phyloP scores from a whole-genome alignment of 2,888 invertebrate genomes.

The Dasypolia templi region DNA sequence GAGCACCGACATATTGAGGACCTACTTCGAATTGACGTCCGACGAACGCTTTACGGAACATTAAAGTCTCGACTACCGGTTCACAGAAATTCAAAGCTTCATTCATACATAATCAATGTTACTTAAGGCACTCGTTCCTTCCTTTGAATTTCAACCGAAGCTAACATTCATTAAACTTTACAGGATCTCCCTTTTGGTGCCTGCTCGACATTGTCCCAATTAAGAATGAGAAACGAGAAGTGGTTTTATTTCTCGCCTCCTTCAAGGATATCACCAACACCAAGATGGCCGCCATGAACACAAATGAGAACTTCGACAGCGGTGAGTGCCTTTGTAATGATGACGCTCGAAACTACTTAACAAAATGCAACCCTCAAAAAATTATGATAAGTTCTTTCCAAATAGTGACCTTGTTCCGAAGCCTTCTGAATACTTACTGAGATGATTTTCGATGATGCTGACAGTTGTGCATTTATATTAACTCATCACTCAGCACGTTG shows the following conservation, averaged over 20 bases:
- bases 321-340: slow-evolving; percentile 91
- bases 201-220: slow-evolving; percentile 99
- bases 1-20: slow-evolving; percentile 56
- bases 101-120: slow-evolving; percentile 64
- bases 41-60: slow-evolving; percentile 29
- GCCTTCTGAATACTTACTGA: slow-evolving; percentile 65
- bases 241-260: slow-evolving; percentile 98
- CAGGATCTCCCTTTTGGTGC: slow-evolving; percentile 98
- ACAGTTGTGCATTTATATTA: slow-evolving; percentile 76
- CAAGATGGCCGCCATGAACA: slow-evolving; percentile 96
- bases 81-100: slow-evolving; percentile 40
- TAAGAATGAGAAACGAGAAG: slow-evolving; percentile 99
- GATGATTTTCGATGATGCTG: slow-evolving; percentile 64
- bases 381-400: slow-evolving; percentile 65
- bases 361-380: slow-evolving; percentile 71
- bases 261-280: slow-evolving; percentile 99
- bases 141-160: slow-evolving; percentile 66
- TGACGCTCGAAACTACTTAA: slow-evolving; percentile 70
- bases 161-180: slow-evolving; percentile 72
- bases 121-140: slow-evolving; percentile 50
- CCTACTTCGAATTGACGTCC: slow-evolving; percentile 54
- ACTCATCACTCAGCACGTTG: slow-evolving; percentile 82
- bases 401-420: slow-evolving; percentile 68
- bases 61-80: slow-evolving; percentile 35
- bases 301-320: slow-evolving; percentile 96